Conservation (phyloP, 2,888 invertebrate genomes). For the Tolmerus cingulatus region DNA sequence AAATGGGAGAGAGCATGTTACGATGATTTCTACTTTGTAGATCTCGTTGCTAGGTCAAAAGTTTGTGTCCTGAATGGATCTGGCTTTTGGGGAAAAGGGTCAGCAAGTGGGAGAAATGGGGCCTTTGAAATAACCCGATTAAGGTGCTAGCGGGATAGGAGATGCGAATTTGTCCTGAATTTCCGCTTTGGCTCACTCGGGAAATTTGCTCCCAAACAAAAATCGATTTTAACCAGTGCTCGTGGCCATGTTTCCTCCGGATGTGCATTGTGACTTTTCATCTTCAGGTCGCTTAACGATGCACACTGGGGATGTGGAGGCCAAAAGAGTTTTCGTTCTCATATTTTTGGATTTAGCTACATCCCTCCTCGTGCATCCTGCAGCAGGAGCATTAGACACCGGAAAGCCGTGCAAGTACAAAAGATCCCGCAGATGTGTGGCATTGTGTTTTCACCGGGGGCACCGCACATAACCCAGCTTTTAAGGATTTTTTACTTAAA, state of each 20-base stretch:
- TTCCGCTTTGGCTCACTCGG: not conserved
- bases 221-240: conserved; percentile 3
- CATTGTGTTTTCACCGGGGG: not conserved
- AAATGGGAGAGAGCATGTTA: not conserved
- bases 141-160: not conserved
- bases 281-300: not conserved
- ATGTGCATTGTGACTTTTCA: not conserved
- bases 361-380: not conserved
- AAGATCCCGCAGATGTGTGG: not conserved
- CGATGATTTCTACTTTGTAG: not conserved
- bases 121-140: not conserved
- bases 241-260: not conserved
- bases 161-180: not conserved
- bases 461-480: not conserved
- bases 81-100: not conserved
- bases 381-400: not conserved
- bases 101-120: not conserved
- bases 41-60: conserved; percentile 3
- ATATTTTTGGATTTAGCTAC: not conserved
- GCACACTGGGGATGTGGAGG: not conserved
- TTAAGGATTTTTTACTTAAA: not conserved
- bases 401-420: not conserved
- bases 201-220: not conserved
- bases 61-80: not conserved
- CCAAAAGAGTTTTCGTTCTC: not conserved